Percentiles rank a stretch among this genome's conserved stretches.
These are phyloP conservation scores for Chiloscyllium plagiosum DNA, from an alignment of 2,113 vertebrate genomes.

Conservation along the genomic window DNA sequence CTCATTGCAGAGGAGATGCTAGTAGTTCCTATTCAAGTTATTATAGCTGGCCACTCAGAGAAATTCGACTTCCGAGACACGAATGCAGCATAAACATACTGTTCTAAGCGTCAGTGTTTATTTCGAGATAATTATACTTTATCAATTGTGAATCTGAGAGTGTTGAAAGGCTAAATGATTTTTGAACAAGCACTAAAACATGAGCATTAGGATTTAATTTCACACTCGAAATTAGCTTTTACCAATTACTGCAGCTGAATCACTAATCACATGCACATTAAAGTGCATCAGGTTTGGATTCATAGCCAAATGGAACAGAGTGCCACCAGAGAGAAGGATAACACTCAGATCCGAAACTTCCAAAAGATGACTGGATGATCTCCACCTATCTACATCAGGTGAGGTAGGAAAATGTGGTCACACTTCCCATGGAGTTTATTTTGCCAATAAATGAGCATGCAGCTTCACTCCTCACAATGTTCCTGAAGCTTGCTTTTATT, in stretches of 20 bases:
- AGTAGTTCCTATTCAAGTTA: too few species aligned
- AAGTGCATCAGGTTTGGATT: neutral
- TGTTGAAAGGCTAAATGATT: neutral
- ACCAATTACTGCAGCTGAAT: neutral
- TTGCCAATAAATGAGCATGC: too few species aligned
- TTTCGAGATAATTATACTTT: neutral
- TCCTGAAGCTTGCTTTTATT: too few species aligned
- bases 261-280: neutral
- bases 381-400: neutral
- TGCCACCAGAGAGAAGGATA: neutral
- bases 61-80: too few species aligned
- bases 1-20: too few species aligned
- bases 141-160: neutral
- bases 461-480: too few species aligned
- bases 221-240: slow-evolving; percentile 4
- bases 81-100: neutral
- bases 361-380: neutral
- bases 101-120: neutral
- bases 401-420: too few species aligned
- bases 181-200: neutral
- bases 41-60: too few species aligned
- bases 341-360: neutral
- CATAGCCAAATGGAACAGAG: neutral
- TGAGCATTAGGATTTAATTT: slow-evolving; percentile 22
- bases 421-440: too few species aligned